Base-by-base conservation (phyloP, 2,888 invertebrate species). In the Argyresthia goedartella region DNA sequence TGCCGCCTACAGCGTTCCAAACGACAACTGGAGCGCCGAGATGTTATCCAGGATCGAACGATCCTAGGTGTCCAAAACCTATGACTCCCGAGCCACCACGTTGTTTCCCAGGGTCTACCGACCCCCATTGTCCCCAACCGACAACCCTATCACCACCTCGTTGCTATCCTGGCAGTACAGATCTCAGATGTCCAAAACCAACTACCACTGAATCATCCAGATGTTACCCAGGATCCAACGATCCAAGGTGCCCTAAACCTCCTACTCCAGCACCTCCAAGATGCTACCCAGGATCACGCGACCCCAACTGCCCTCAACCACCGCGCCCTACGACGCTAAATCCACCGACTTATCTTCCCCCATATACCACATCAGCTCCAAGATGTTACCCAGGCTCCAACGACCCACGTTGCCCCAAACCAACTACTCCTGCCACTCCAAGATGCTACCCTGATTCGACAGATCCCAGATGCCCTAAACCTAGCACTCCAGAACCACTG, bases 101-200 rank as follows among this genome's bases (percentile, higher is more conserved):
- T 1, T 71, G 71, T 43, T 68, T 64, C 52, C 71, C 70, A 8
- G 71, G 71, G 15, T 63, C 63, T 8, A 60, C 56, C 6, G 69
- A 73, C 53, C 67, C 73, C 3, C 51, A 65, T 33, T 78, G 73
- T 54, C 66, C 69, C 6, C 52, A 51, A 56, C 62, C 62, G 9
- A 67, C 57, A 4, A 64, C 60, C 46, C 51, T 56, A 9, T 54
- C 51, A 16, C 54, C 52, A 52, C 64, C 51, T n/a, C 55, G 53
- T 4, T 71, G 73, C 55, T 72, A 71, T 55, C 79, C 78, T n/a
- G 76, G 77, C 44, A 64, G 62, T 4, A 60, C 56, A 1, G 75
- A 76, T 53, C 67, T 70, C 53, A 45, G 73, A 57, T 52, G 69
- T 68, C 52, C 62, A 39, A 35, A 72, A 71, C 61, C 71, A 64